Evolutionary conservation across 1,140 invertebrate genomes (phyloP), one percentile per base, ranked within the genome.

Genomic region (Hesperophylax magnus): DNA sequence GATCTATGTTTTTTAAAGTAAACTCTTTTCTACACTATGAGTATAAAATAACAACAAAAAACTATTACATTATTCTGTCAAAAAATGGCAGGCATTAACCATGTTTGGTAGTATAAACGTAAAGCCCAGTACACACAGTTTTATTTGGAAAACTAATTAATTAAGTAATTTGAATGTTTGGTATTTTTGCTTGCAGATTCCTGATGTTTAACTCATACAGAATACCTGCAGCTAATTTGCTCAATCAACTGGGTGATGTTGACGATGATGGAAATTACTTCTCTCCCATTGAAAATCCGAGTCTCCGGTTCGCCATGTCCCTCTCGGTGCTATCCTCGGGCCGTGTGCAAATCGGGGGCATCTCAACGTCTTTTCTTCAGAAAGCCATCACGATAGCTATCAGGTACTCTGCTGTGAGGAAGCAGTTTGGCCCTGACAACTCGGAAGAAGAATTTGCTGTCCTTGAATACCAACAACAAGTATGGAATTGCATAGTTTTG

Each of bases 161-260:
- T 27, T 27, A 27, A 5, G 27, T 56, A n/a, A 65, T 20, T 65
- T 84, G 54, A 56, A 52, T 85, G 34, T 85, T 27, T 34, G 27
- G 34, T 39, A 39, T 39, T 47, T 47, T 47, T 47, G 9, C 53
- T 86, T 80, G 22, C 79, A 92, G 91, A 11, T 98, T 98, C 87
- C 87, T 97, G 7, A 92, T 96, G 87, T 98, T 98, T 86, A 92
- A 97, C 78, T 93, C 97, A 79, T 97, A 97, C 86, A 89, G 91
- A 76, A 93, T 98, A 65, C 94, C 97, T 0, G 92, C 93, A 76
- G 93, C 93, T 79, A 93, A 92, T 86, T 89, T 98, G 17, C 87
- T 99, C 31, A 97, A 98, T 86, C 95, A 93, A 88, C 94, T 93
- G 20, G 96, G 96, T 8, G 96, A 98, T 87, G 96, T 99, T 5